Base-by-base conservation (phyloP, 2,888 invertebrate genomes). In the Thyatira batis region DNA sequence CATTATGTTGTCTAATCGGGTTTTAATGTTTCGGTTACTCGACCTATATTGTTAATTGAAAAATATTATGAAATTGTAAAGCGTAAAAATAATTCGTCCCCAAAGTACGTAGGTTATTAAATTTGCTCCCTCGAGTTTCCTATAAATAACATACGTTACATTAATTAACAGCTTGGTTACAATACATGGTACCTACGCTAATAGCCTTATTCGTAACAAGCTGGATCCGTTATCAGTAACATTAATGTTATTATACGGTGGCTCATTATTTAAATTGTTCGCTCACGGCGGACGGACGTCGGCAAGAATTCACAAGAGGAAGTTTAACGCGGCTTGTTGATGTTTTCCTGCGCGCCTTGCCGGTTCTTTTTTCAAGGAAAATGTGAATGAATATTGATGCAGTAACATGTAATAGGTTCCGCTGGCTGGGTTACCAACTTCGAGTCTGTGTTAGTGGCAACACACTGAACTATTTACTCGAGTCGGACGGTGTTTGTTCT, bases 271-370 rank as follows among this genome's bases (percentile, higher is more conserved):
- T 49, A 54, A 54, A 54, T 54, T 57, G 54, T 33, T 49, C 39
- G 49, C 69, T 63, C 60, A 53, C 58, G 51, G 56, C 52, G 49
- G 63, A 65, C 71, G 71, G 71, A 76, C 73, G 72, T 65, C 63
- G 65, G 67, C 64, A 65, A 69, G 72, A 65, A 67, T 66, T 60
- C 65, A 52, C 55, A 63, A 64, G 57, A 78, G 76, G 80, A 78
- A 74, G 71, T 67, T 67, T 66, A 67, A 68, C 69, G 54, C 64
- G 55, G 71, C 68, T 66, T 73, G 77, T 73, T 73, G 77, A 76
- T 74, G 72, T 73, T 80, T 79, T 80, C 80, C 80, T 77, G 76
- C 67, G 60, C 60, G 60, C 13, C 53, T 53, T 54, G 60, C 58
- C 65, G 72, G 62, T 62, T 17, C n/a, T n/a, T 65, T 60, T 67